Conservation (phyloP, 2,888 invertebrate species). For the Microdon myrmicae region DNA sequence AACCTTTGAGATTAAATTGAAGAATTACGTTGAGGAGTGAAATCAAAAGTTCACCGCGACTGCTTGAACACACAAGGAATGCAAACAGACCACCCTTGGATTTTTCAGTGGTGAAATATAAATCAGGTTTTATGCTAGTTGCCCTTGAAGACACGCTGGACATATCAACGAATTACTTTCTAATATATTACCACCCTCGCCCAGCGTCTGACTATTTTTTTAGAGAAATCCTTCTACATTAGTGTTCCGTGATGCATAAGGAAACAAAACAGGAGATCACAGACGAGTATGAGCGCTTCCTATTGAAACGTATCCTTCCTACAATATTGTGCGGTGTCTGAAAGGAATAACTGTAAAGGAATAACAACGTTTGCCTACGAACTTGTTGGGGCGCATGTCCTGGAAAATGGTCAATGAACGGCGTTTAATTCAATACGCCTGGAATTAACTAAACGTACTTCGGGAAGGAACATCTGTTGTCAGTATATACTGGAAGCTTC, state of each 20-base stretch:
- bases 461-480: constrained; percentile 49
- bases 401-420: constrained; percentile 52
- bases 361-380: constrained; percentile 48
- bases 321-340: constrained; percentile 37
- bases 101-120: too few relatives aligned
- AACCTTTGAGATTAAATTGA: constrained; percentile 46
- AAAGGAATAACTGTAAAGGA: constrained; percentile 23
- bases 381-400: constrained; percentile 24
- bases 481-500: constrained; percentile 10
- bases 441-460: constrained; percentile 27
- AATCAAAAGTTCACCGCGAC: constrained; percentile 35
- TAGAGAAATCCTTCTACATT: too few relatives aligned
- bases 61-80: too few relatives aligned
- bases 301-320: constrained; percentile 43
- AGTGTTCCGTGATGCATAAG: too few relatives aligned
- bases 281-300: too few relatives aligned
- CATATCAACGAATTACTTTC: too few relatives aligned
- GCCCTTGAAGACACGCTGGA: too few relatives aligned
- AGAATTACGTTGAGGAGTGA: constrained; percentile 41
- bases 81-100: too few relatives aligned
- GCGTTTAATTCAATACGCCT: constrained; percentile 36
- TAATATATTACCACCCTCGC: too few relatives aligned
- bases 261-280: too few relatives aligned
- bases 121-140: too few relatives aligned
- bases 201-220: too few relatives aligned